Evolutionary conservation across 2,797 vertebrate species (phyloP), one percentile per base, ranked within the genome.

Genomic region (Oceanodroma leucorhoa): DNA sequence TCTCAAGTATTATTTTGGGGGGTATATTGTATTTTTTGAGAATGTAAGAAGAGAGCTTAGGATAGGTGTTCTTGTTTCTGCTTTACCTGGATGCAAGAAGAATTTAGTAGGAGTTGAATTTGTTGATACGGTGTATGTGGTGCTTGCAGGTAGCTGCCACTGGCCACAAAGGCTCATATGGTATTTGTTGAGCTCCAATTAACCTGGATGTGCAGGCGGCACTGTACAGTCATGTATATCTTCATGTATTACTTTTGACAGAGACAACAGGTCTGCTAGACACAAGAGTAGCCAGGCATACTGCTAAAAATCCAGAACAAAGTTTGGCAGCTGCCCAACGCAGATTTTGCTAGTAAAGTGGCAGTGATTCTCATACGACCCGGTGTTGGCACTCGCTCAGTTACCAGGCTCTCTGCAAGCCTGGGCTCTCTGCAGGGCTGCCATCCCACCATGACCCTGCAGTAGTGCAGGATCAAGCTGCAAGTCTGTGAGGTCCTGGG

Each of bases 321-420:
- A 48, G 27, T 34, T 46, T 67, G 62, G 58, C 64, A 72, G 54
- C 50, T 90, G 58, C 29, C 58, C 50, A 71, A 14, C 2, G 32
- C 1, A 7, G 53, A 76, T 54, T 77, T 86, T 65, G 8, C 17
- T 27, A 17, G 27, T 19, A 36, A 53, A 75, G 43, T 5, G 36
- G 26, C 18, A 58, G 21, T 29, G 32, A 32, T 8, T n/a, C 45
- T 69, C 38, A 48, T 8, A 8, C 4, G 10, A 70, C 12, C 36
- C 30, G 18, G 23, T 29, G 23, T 1, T 8, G 48, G 14, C 36
- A 58, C 17, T 15, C 0, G 0, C 60, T 70, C 46, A 30, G 27
- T 40, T 53, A 53, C 38, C 3, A 3, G 45, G 27, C 30, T 57
- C 22, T 26, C 79, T 61, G 38, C 41, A 66, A 38, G 41, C 18